These are phyloP conservation scores for Proctacanthus coquilletti DNA, from an alignment of 1,140 invertebrate species.

Conservation along the genomic window DNA sequence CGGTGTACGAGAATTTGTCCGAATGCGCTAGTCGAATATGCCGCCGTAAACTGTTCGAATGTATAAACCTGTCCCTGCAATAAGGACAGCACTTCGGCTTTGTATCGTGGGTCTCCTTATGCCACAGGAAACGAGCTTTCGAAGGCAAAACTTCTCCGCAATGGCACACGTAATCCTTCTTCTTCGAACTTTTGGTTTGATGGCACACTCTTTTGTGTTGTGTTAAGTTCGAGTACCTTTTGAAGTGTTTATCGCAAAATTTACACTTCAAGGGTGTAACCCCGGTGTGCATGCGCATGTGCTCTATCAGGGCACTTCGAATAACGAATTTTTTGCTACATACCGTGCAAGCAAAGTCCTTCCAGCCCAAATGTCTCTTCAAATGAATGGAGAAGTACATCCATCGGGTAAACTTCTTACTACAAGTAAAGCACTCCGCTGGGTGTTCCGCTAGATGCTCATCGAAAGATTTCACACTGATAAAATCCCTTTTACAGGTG, in stretches of 20 bases:
- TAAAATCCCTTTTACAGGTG: constrained; percentile 37
- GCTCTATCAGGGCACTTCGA: constrained; percentile 58
- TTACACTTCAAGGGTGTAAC: constrained; percentile 66
- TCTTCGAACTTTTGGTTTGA: constrained; percentile 48
- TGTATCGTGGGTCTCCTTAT: constrained; percentile 66
- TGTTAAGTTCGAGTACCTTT: constrained; percentile 68
- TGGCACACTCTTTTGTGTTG: constrained; percentile 57
- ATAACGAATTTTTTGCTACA: constrained; percentile 72
- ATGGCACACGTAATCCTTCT: constrained; percentile 63
- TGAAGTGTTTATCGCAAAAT: constrained; percentile 70
- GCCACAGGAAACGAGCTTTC: constrained; percentile 66
- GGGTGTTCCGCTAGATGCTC: constrained; percentile 61
- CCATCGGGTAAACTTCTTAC: constrained; percentile 56
- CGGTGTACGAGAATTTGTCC: constrained; percentile 48
- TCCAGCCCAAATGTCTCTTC: constrained; percentile 59
- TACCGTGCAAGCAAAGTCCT: constrained; percentile 44
- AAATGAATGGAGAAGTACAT: constrained; percentile 59
- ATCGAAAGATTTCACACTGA: constrained; percentile 37
- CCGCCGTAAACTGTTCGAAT: constrained; percentile 60
- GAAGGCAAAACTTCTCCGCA: constrained; percentile 70
- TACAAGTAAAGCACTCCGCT: constrained; percentile 60
- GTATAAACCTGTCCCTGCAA: constrained; percentile 71
- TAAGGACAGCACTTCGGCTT: constrained; percentile 68
- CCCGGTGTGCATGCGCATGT: constrained; percentile 66
- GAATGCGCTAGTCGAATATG: constrained; percentile 71